phyloP scores from a whole-genome alignment of 2,797 vertebrate species.

The Eulemur rubriventer region DNA sequence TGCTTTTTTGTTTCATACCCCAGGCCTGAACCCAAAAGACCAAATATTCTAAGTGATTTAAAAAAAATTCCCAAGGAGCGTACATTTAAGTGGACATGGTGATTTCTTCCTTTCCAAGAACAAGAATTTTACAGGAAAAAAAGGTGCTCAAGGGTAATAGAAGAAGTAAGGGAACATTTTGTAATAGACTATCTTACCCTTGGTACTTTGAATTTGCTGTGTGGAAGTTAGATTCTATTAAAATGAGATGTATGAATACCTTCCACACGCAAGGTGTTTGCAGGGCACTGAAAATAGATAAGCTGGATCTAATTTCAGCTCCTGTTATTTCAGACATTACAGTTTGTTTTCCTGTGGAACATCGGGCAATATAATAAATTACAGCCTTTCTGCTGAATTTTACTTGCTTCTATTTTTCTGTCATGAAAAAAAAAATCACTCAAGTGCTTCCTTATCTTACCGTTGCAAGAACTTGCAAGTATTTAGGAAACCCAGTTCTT shows the following conservation, averaged over 20 bases:
- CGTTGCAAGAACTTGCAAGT: neutral
- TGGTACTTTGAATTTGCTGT: neutral
- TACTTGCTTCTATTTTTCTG: conserved; percentile 5
- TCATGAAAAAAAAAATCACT: neutral
- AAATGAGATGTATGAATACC: neutral
- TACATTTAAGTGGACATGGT: neutral
- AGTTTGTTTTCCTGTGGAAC: conserved; percentile 4
- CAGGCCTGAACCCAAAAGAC: neutral
- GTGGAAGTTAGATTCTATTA: neutral
- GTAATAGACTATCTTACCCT: neutral
- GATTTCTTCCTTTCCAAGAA: conserved; percentile 20
- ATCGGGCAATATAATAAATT: neutral
- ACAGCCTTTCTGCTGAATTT: neutral
- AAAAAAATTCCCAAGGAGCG: neutral
- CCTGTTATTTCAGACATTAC: neutral
- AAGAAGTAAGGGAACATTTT: neutral
- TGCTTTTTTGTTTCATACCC: neutral
- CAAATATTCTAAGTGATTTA: conserved; percentile 6
- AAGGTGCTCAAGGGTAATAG: neutral
- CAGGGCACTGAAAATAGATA: neutral
- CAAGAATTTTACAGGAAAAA: neutral
- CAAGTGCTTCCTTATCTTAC: neutral
- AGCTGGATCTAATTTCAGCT: neutral
- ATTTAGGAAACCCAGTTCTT: neutral
- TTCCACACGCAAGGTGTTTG: neutral